Percentiles rank a stretch among this genome's conserved stretches.
Evolutionary conservation across 2,113 vertebrate species (phyloP).

Genomic region (Caretta caretta): DNA sequence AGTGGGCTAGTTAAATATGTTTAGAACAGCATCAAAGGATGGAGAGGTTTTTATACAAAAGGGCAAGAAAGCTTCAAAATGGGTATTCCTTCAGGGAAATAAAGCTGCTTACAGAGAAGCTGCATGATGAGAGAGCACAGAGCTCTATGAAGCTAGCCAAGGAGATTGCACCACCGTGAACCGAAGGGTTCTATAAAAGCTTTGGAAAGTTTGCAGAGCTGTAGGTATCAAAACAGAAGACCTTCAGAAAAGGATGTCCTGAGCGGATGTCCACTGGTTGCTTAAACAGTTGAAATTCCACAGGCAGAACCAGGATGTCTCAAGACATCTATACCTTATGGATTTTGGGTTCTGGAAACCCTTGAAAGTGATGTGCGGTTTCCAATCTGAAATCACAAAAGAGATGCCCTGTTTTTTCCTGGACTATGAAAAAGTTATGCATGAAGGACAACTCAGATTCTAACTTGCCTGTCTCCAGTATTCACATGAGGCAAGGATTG

Average conservation of each 20-base stretch:
- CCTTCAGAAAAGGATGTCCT: slow-evolving; percentile 3
- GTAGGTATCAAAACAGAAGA: background rate
- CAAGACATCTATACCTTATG: background rate
- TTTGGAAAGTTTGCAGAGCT: background rate
- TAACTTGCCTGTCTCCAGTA: background rate
- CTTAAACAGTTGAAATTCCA: background rate
- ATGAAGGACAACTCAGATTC: background rate
- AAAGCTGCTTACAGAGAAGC: slow-evolving; percentile 51
- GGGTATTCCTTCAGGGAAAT: slow-evolving; percentile 62
- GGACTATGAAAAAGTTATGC: background rate
- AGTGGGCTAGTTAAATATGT: slow-evolving; percentile 65
- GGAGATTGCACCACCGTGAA: background rate
- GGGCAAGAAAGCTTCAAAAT: slow-evolving; percentile 63
- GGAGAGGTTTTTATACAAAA: background rate
- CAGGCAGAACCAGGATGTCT: background rate
- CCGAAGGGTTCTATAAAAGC: background rate
- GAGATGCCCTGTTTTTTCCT: background rate
- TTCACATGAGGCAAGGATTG: background rate
- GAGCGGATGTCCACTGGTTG: background rate
- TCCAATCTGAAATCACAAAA: background rate
- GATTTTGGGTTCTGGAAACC: background rate
- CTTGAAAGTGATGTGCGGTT: background rate
- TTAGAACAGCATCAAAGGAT: slow-evolving; percentile 72
- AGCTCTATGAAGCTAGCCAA: slow-evolving; percentile 32
- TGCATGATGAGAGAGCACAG: slow-evolving; percentile 55